A percentile compares a stretch with the other conserved stretches of the same genome.
Evolutionary conservation across 2,113 vertebrate genomes (phyloP).

Genomic region (Phoenicopterus ruber): DNA sequence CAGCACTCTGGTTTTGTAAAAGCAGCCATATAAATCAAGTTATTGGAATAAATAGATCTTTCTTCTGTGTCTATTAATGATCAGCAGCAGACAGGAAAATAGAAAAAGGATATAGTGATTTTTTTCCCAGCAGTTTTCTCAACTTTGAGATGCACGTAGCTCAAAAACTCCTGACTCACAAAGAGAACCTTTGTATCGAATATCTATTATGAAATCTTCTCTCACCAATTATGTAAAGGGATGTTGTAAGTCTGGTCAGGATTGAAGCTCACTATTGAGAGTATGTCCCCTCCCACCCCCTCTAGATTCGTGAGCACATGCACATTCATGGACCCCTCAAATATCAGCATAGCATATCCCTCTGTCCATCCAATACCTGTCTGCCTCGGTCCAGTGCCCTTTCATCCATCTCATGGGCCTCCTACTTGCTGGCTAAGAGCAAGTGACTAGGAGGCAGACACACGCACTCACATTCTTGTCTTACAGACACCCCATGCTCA

Average conservation of each 20-base stretch:
- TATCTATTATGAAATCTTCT: not conserved
- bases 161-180: not conserved
- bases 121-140: not conserved
- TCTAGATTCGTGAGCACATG: not conserved
- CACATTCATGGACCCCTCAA: not conserved
- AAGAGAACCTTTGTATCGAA: not conserved
- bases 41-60: not conserved
- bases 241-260: not conserved
- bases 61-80: not conserved
- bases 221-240: not conserved
- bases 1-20: not conserved
- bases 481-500: not conserved
- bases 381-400: not conserved
- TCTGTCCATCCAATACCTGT: not conserved
- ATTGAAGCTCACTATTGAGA: not conserved
- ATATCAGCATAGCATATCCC: not conserved
- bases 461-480: no score
- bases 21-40: not conserved
- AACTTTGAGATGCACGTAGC: not conserved
- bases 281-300: fast-evolving
- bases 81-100: not conserved
- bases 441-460: not conserved
- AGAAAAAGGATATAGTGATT: not conserved
- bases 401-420: not conserved
- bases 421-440: not conserved